phyloP scores from a whole-genome alignment of 2,113 vertebrate species.

The Rhinichthys klamathensis region DNA sequence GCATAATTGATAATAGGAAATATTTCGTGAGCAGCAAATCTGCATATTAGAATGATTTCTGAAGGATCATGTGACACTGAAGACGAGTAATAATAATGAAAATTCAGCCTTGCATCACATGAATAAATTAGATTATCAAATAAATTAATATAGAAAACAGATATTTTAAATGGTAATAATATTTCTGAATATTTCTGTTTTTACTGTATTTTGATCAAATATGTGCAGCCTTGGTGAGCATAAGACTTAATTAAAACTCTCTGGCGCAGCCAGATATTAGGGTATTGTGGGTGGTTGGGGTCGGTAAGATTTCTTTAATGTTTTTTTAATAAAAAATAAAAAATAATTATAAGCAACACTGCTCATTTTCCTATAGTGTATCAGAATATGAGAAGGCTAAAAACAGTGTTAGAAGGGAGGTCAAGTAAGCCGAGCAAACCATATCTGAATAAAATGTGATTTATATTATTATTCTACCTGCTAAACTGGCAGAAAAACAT shows the following conservation, averaged over 20 bases:
- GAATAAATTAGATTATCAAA: background rate
- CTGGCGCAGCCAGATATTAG: too few species aligned
- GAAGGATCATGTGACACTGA: background rate
- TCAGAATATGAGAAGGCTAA: background rate
- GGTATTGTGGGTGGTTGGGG: too few species aligned
- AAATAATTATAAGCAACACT: background rate
- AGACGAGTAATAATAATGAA: background rate
- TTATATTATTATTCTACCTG: too few species aligned
- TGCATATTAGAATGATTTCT: background rate
- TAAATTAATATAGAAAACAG: background rate
- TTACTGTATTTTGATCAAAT: too few species aligned
- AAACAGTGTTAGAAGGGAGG: too few species aligned
- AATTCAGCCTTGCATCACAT: background rate
- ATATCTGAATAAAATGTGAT: too few species aligned
- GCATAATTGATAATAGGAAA: background rate
- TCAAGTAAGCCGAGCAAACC: too few species aligned
- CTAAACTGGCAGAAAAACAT: background rate
- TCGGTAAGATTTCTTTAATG: too few species aligned
- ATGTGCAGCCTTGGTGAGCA: too few species aligned
- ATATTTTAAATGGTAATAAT: background rate
- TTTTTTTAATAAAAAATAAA: too few species aligned
- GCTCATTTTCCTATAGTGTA: background rate
- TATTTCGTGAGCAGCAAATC: background rate
- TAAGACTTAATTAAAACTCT: too few species aligned
- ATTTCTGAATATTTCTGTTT: background rate